Conservation (phyloP, 1,140 invertebrate genomes). For the Microplitis mediator region DNA sequence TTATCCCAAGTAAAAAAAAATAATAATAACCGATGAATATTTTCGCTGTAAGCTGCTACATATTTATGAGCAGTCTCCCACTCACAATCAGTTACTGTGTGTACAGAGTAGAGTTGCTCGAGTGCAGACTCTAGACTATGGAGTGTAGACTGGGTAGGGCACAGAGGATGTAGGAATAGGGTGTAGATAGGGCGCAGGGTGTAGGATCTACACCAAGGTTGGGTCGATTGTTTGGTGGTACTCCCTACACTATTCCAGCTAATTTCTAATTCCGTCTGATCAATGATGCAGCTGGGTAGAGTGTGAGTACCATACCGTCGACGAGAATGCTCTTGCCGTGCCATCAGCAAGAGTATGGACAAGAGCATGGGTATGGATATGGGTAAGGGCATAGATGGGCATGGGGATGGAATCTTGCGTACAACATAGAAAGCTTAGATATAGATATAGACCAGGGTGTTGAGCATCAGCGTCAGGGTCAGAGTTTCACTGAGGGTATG, state of each 20-base stretch:
- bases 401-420: too few relatives aligned
- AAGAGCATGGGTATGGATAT: too few relatives aligned
- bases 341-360: too few relatives aligned
- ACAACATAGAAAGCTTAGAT: too few relatives aligned
- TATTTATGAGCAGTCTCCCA: constrained; percentile 19
- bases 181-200: too few relatives aligned
- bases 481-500: too few relatives aligned
- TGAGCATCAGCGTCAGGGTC: not conserved
- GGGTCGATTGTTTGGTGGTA: constrained; percentile 24
- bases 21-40: not conserved
- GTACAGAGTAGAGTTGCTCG: too few relatives aligned
- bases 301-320: too few relatives aligned
- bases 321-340: not conserved
- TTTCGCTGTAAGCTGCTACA: constrained; percentile 18
- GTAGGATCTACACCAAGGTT: not conserved
- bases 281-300: constrained; percentile 25
- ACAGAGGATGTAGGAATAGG: too few relatives aligned
- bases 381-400: too few relatives aligned
- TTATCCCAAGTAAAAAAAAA: not conserved
- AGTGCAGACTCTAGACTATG: not conserved
- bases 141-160: too few relatives aligned
- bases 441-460: too few relatives aligned
- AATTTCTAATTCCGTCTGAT: constrained; percentile 29
- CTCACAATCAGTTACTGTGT: not conserved
- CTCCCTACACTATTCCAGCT: not conserved